These are phyloP conservation scores for Phyllotreta striolata DNA, from an alignment of 2,888 invertebrate species.

Conservation along the genomic window DNA sequence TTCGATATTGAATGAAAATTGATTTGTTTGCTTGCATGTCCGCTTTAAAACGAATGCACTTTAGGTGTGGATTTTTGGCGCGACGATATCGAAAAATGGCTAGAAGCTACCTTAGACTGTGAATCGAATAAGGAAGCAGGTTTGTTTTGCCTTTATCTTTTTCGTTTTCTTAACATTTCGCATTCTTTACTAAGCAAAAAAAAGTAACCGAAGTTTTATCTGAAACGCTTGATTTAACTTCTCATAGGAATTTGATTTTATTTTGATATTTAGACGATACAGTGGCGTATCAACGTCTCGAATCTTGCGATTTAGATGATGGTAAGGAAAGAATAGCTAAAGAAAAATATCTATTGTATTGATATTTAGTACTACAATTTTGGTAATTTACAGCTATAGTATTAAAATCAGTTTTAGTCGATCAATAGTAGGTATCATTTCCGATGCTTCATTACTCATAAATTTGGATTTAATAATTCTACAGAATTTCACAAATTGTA, in stretches of 20 bases:
- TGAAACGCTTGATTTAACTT: constrained; percentile 17
- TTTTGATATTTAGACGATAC: constrained; percentile 47
- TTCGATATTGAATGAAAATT: constrained; percentile 19
- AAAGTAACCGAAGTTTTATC: constrained; percentile 1
- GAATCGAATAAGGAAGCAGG: constrained; percentile 55
- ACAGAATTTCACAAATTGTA: too few species aligned
- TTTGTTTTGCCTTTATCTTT: constrained; percentile 47
- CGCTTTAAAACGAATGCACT: constrained; percentile 43
- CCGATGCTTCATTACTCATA: too few species aligned
- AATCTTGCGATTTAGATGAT: constrained; percentile 49
- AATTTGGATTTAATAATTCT: too few species aligned
- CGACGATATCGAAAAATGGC: constrained; percentile 55
- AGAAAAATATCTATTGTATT: constrained; percentile 2
- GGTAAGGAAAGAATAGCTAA: constrained; percentile 46
- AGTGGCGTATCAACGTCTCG: constrained; percentile 52
- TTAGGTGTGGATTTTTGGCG: constrained; percentile 49
- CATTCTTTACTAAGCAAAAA: constrained; percentile 13
- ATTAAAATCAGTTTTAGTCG: too few species aligned
- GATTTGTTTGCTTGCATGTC: constrained; percentile 42
- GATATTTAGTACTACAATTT: too few species aligned
- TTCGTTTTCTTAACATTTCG: constrained; percentile 20
- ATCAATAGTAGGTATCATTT: too few species aligned
- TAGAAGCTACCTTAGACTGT: constrained; percentile 56
- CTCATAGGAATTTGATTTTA: constrained; percentile 25
- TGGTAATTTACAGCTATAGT: too few species aligned